phyloP scores from a whole-genome alignment of 2,888 invertebrate genomes.

The Altica lythri region DNA sequence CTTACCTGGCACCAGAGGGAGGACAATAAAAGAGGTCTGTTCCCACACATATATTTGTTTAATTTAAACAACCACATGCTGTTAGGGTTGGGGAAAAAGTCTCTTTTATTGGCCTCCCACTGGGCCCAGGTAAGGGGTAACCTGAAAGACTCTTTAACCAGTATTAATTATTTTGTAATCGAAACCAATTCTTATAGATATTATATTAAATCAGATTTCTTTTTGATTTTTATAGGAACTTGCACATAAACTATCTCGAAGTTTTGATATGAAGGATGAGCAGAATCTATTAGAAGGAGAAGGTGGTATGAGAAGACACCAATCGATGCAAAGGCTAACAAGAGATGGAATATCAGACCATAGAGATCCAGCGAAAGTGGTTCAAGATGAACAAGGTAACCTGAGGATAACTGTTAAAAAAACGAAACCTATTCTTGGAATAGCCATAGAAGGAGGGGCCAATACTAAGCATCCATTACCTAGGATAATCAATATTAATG shows the following conservation, averaged over 20 bases:
- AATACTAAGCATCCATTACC: conserved; percentile 95
- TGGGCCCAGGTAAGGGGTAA: too few relatives aligned
- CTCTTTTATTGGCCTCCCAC: too few relatives aligned
- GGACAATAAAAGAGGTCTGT: too few relatives aligned
- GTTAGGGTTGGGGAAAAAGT: too few relatives aligned
- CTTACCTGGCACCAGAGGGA: too few relatives aligned
- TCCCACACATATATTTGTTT: too few relatives aligned
- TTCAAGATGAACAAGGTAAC: conserved; percentile 86
- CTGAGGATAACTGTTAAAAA: conserved; percentile 89
- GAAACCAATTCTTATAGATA: too few relatives aligned
- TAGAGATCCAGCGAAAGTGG: conserved; percentile 65
- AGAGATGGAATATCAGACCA: conserved; percentile 59
- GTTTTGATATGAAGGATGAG: conserved; percentile 89
- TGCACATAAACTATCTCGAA: conserved; percentile 84
- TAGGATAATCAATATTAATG: conserved; percentile 95
- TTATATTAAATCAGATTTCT: background rate
- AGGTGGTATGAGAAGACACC: conserved; percentile 70
- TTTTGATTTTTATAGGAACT: conserved; percentile 66
- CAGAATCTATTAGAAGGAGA: conserved; percentile 71
- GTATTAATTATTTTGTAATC: too few relatives aligned
- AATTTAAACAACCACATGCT: too few relatives aligned
- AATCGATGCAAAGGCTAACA: conserved; percentile 77
- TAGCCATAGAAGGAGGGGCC: conserved; percentile 96
- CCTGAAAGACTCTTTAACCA: too few relatives aligned
- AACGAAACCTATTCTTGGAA: conserved; percentile 91